Percentiles rank a stretch among this genome's conserved stretches.
Conservation (phyloP, 2,797 vertebrate genomes). For the Sebastes taczanowskii region DNA sequence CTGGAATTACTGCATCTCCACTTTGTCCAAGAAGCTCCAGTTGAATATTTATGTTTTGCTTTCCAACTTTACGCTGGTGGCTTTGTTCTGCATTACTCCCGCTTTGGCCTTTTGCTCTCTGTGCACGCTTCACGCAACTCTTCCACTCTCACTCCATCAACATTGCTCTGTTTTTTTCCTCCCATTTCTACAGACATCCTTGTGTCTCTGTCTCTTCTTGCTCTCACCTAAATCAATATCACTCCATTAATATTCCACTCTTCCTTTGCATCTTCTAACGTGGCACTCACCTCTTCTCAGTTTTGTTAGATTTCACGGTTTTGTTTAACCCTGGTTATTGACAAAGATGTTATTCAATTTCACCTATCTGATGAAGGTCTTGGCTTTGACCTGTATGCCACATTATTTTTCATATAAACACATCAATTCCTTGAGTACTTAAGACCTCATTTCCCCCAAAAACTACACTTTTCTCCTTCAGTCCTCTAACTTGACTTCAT, state of each 20-base stretch:
- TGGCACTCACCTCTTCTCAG: not conserved
- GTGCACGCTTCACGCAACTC: constrained; percentile 40
- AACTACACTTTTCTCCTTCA: not conserved
- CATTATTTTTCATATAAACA: not conserved
- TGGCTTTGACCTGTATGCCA: not conserved
- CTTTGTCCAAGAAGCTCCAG: constrained; percentile 14
- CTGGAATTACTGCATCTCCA: constrained; percentile 27
- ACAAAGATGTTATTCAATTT: not conserved
- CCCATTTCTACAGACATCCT: constrained; percentile 4
- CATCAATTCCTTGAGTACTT: not conserved
- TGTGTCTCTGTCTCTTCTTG: constrained; percentile 18
- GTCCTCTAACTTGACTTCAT: not conserved
- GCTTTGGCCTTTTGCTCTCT: constrained; percentile 39
- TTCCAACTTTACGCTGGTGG: constrained; percentile 12
- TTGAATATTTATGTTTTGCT: constrained; percentile 39
- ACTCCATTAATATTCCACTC: constrained; percentile 45
- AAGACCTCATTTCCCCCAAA: not conserved
- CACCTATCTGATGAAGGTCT: not conserved
- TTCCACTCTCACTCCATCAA: constrained; percentile 57
- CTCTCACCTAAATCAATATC: constrained; percentile 30
- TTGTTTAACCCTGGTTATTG: not conserved
- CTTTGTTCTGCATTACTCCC: constrained; percentile 36
- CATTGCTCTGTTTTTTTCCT: not conserved
- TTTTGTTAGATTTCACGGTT: constrained; percentile 1
- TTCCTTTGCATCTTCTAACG: constrained; percentile 14